Conservation (phyloP, 2,113 vertebrate species). For the Pogonocichla stellata region DNA sequence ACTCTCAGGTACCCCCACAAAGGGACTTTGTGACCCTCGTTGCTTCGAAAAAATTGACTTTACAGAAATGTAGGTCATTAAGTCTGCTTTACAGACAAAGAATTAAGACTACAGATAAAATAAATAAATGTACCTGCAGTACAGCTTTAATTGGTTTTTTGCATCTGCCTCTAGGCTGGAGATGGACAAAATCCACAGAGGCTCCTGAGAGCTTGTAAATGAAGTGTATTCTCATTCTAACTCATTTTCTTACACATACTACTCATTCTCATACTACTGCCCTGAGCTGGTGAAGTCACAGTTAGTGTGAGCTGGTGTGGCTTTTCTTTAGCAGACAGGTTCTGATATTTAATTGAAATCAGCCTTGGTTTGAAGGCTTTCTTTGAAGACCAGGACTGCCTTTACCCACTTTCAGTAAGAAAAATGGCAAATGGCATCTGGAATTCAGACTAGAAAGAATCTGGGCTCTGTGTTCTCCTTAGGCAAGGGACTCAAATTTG, state of each 20-base stretch:
- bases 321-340: background rate
- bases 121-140: background rate
- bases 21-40: background rate
- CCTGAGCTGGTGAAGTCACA: background rate
- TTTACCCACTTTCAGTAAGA: rapidly evolving
- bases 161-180: background rate
- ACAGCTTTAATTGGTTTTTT: background rate
- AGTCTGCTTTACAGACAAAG: background rate
- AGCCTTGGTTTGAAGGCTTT: background rate
- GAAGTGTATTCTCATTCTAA: background rate
- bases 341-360: background rate
- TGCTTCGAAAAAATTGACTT: background rate
- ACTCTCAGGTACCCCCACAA: background rate
- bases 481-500: background rate
- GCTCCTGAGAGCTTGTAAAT: background rate
- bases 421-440: background rate
- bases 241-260: background rate
- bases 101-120: background rate
- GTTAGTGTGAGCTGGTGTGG: background rate
- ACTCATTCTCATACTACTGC: background rate
- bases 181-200: background rate
- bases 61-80: background rate
- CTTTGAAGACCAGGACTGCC: background rate
- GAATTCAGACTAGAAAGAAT: background rate
- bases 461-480: background rate